Evolutionary conservation across 2,888 invertebrate species (phyloP), one percentile per base, ranked within the genome.

Genomic region (Spisula solida): DNA sequence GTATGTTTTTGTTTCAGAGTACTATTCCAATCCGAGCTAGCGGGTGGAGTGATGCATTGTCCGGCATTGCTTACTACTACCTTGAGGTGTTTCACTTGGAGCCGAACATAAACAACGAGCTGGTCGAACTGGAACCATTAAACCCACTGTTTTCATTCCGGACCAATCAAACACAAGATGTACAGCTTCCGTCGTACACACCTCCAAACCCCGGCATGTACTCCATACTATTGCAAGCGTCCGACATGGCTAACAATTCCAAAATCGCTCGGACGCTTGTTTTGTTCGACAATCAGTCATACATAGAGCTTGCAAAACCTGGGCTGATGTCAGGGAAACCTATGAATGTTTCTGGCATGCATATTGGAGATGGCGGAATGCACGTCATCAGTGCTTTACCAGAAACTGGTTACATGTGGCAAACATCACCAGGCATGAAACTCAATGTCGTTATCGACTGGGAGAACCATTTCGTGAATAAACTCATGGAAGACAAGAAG

Each of bases 201-300:
- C 93, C 93, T 0, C 29, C 83, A 0, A 29, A 48, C 6, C 87
- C 92, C 0, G 94, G 94, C 1, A 90, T 93, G 88, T 94, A 93
- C 82, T 93, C 93, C 0, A 75, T 93, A 16, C 84, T 94, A 1
- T 86, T 94, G 14, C 91, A 93, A 87, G 90, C 91, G 0, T 88
- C 90, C 16, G 94, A 94, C 82, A 87, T 55, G 25, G 94, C 94
- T 20, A 94, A 94, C 80, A 94, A 94, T 84, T 92, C 93, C n/a
- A 84, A 85, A 47, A 94, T 91, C 84, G 92, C 93, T 16, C 82
- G 94, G 48, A 81, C 92, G 6, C 78, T 94, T 8, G 86, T 88
- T 12, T 86, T 94, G 48, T 94, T 90, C 41, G 94, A 94, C 60
- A 91, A 92, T 14, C 25, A 20, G 18, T 93, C 94, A 0, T 8